Base-by-base conservation (phyloP, 2,113 vertebrate genomes). In the Fulmarus glacialis region DNA sequence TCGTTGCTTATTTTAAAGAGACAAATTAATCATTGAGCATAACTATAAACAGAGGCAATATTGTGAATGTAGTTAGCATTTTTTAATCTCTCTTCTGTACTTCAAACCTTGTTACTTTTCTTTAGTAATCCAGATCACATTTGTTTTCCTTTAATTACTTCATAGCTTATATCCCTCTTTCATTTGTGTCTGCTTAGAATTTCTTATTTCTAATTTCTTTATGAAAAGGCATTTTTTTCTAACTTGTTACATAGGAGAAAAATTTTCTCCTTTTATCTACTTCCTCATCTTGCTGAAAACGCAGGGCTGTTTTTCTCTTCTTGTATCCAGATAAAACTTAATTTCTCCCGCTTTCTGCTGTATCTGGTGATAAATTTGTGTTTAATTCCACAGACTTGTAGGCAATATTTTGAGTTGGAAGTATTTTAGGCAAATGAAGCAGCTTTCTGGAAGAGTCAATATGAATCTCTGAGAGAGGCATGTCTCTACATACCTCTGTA, bases 1-100 rank as follows among this genome's bases (percentile, higher is more conserved):
- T 79, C 18, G 9, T 17, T 66, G 8, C 11, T 81, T 87, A 3
- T 75, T 93, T 72, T 13, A 55, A 75, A 80, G 38, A 50, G 16
- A 24, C 3, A 6, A 9, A 30, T 30, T 71, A 29, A 42, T 63
- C 43, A 42, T 15, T 60, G 15, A 60, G 11, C 15, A 11, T 34
- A 62, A 47, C 24, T 2, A 1, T 30, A 26, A 47, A 52, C 8
- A 56, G 30, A 73, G 6, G 6, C 3, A 45, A 40, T 24, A 59
- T 6, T 62, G 6, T 52, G 18, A 15, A n/a, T 0, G 0, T 6
- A 22, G 34, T 14, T 6, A 71, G 3, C 9, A 50, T 68, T 63
- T 81, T 63, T 50, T 21, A 43, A 12, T 52, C 29, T 52, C 45
- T 62, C 15, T 83, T 75, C 29, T 56, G 13, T 52, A 26, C 21